Evolutionary conservation across 2,888 invertebrate genomes (phyloP).

Genomic region (Eudasyphora cyanicolor): DNA sequence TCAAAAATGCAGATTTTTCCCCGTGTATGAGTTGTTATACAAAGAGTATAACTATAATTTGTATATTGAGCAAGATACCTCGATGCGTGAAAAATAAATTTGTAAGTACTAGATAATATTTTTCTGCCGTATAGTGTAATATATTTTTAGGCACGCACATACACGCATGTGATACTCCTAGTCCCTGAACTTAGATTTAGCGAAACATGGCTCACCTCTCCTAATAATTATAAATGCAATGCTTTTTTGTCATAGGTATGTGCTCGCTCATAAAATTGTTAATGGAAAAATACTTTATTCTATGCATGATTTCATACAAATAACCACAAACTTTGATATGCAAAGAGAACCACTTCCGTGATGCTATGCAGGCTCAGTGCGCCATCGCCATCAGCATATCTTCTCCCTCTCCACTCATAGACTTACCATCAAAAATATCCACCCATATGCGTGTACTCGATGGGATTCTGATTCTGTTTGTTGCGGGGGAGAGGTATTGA

Average conservation of each 20-base stretch:
- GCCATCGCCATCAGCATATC: constrained; percentile 6
- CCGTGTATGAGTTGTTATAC: too few species aligned
- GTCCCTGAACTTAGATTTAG: neutral
- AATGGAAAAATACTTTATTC: constrained; percentile 55
- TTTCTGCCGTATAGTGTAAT: too few species aligned
- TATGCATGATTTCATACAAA: constrained; percentile 60
- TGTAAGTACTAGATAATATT: too few species aligned
- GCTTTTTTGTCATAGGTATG: constrained; percentile 62
- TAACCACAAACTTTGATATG: constrained; percentile 65
- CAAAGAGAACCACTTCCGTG: constrained; percentile 65
- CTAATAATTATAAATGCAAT: constrained; percentile 65
- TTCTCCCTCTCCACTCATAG: constrained; percentile 1
- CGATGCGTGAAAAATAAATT: too few species aligned
- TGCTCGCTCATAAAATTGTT: constrained; percentile 49
- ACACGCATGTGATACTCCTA: neutral
- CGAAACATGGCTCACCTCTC: constrained; percentile 12
- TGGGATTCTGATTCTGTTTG: neutral
- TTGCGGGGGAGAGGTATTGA: neutral
- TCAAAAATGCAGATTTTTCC: too few species aligned
- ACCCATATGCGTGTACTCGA: neutral
- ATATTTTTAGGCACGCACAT: too few species aligned
- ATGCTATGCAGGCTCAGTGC: constrained; percentile 52
- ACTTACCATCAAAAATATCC: neutral
- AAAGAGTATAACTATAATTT: too few species aligned
- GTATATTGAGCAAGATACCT: too few species aligned